Evolutionary conservation across 1,140 invertebrate species (phyloP), one percentile per base, ranked within the genome.

Genomic region (Atta colombica): DNA sequence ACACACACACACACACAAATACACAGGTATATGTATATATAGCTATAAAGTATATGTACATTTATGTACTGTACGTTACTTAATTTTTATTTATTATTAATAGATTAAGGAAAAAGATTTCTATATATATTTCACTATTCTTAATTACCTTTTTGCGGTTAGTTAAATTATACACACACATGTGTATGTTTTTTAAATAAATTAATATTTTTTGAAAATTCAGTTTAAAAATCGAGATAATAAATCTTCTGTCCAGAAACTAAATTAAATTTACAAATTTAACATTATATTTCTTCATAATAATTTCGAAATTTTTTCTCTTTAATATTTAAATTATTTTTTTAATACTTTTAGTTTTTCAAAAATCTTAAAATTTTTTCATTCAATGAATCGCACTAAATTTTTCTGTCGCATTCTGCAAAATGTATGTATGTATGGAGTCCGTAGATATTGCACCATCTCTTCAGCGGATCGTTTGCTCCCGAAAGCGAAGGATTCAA

Each of bases 401-500:
- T 84, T 84, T 84, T 84, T 63, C 39, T 72, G 69, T 58, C 55
- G 14, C 69, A 14, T 61, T 45, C 39, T 28, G 25, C 39, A 61
- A 84, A 61, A 84, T 84, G 80, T 84, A 84, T 39, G 55, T 84
- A 81, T 39, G 55, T 84, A 81, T 51, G 80, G 39, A 51, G 80
- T 84, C 14, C 25, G 55, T 84, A 39, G 69, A 74, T 84, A 60
- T 82, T 82, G 80, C 55, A 82, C 80, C 68, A 74, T 82, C 69
- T 74, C 69, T 84, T 28, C 58, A 61, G 55, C 28, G 69, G n/a
- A 84, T 84, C 55, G 66, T 82, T 82, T 71, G 78, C 80, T 69
- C 21, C 58, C 39, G 80, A 74, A 74, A 63, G 80, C 80, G 68
- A 84, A 84, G 80, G 80, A 84, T 84, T 84, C 80, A 84, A 84